phyloP scores from a whole-genome alignment of 1,140 invertebrate species.

The Drosophila burlai region DNA sequence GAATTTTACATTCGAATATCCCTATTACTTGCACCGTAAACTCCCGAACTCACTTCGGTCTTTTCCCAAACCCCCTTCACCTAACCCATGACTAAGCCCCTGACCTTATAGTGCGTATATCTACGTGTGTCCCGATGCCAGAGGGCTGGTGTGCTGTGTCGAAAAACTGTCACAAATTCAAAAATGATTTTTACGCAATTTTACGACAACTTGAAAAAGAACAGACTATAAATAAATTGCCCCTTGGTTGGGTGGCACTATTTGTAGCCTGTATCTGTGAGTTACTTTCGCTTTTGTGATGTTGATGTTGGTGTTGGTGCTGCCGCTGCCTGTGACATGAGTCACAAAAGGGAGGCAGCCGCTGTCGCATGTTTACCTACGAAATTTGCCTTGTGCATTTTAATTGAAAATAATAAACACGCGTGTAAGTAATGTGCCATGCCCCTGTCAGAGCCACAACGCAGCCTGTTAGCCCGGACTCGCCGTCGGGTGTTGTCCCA shows the following conservation, averaged over 20 bases:
- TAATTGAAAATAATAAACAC: conserved; percentile 83
- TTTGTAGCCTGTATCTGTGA: conserved; percentile 59
- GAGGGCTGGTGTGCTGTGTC: conserved; percentile 40
- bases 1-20: no score
- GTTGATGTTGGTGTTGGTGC: not conserved
- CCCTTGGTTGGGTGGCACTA: conserved; percentile 60
- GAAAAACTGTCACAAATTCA: conserved; percentile 81
- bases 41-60: no score
- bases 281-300: conserved; percentile 48
- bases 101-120: conserved; percentile 30
- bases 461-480: conserved; percentile 21
- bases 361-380: conserved; percentile 64
- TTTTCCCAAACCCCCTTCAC: not conserved
- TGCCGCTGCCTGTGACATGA: conserved; percentile 52
- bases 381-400: conserved; percentile 67
- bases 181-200: conserved; percentile 83
- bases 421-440: conserved; percentile 77
- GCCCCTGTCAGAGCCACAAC: conserved; percentile 57
- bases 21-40: no score
- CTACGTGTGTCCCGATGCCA: conserved; percentile 4
- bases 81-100: not conserved
- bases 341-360: conserved; percentile 32
- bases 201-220: conserved; percentile 79
- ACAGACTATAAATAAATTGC: conserved; percentile 70
- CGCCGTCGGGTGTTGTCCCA: conserved; percentile 51